Evolutionary conservation across 2,113 vertebrate genomes (phyloP).

Genomic region (Polypterus senegalus): DNA sequence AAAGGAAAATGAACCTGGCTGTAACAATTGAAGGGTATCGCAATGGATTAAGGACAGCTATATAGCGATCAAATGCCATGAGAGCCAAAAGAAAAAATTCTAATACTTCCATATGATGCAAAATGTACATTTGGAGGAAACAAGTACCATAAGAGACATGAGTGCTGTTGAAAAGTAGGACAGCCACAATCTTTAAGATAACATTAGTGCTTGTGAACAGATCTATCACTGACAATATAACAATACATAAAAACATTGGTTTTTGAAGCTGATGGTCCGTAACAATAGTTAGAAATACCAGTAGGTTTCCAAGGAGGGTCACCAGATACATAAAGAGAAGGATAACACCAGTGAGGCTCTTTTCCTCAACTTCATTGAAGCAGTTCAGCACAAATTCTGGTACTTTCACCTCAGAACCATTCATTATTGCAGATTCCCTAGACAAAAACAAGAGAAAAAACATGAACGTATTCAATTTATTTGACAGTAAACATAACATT

Average conservation of each 20-base stretch:
- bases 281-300: slow-evolving; percentile 1
- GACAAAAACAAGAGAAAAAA: too few species aligned
- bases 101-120: slow-evolving; percentile 4
- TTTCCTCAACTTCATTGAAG: too few species aligned
- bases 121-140: slow-evolving; percentile 10
- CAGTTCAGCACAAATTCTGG: too few species aligned
- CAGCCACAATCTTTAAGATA: slow-evolving; percentile 10
- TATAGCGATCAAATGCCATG: slow-evolving; percentile 17
- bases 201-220: slow-evolving; percentile 9
- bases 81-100: slow-evolving; percentile 11
- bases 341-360: background rate
- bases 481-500: too few species aligned
- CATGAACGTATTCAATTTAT: too few species aligned
- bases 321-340: slow-evolving; percentile 9
- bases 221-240: slow-evolving; percentile 14
- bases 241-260: slow-evolving; percentile 15
- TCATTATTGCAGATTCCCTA: too few species aligned
- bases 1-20: background rate
- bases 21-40: slow-evolving; percentile 8
- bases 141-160: slow-evolving; percentile 6
- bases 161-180: background rate
- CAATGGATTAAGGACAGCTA: slow-evolving; percentile 12
- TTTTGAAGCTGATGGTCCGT: slow-evolving; percentile 4
- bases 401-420: too few species aligned
- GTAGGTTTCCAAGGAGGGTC: slow-evolving; percentile 10